A percentile compares a stretch with the other conserved stretches of the same genome.
These are phyloP conservation scores for Cephus nigrinus DNA, from an alignment of 2,888 invertebrate species.

Conservation along the genomic window DNA sequence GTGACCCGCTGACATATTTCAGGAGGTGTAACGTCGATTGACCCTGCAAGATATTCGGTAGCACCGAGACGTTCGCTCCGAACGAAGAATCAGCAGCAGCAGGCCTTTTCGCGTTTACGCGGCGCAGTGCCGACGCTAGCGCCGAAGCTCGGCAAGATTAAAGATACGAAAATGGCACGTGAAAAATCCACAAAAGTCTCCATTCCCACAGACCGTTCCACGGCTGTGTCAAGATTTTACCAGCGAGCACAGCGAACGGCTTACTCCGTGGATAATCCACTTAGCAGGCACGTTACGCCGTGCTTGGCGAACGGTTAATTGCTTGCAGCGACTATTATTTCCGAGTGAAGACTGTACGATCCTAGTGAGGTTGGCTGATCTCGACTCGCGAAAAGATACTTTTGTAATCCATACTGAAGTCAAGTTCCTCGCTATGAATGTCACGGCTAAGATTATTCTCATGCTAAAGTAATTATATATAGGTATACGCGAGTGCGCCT, in stretches of 20 bases:
- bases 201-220: neutral
- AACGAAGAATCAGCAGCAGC: neutral
- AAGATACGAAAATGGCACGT: too few relatives aligned
- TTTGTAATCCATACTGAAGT: slow-evolving; percentile 11
- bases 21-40: neutral
- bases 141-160: neutral
- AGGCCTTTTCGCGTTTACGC: neutral
- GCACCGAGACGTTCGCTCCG: neutral
- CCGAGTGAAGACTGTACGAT: slow-evolving; percentile 13
- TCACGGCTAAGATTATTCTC: neutral
- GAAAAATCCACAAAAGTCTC: neutral
- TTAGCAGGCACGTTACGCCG: slow-evolving; percentile 10
- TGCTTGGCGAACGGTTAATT: slow-evolving; percentile 23
- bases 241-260: neutral
- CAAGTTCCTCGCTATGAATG: neutral
- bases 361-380: neutral
- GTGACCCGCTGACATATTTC: neutral
- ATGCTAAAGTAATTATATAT: slow-evolving; percentile 32
- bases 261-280: slow-evolving; percentile 3
- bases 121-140: neutral
- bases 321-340: slow-evolving; percentile 21
- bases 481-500: slow-evolving; percentile 25
- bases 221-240: neutral
- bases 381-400: neutral
- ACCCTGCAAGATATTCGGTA: neutral